Conservation (phyloP, 2,797 vertebrate genomes). For the Telmatherina bonti region DNA sequence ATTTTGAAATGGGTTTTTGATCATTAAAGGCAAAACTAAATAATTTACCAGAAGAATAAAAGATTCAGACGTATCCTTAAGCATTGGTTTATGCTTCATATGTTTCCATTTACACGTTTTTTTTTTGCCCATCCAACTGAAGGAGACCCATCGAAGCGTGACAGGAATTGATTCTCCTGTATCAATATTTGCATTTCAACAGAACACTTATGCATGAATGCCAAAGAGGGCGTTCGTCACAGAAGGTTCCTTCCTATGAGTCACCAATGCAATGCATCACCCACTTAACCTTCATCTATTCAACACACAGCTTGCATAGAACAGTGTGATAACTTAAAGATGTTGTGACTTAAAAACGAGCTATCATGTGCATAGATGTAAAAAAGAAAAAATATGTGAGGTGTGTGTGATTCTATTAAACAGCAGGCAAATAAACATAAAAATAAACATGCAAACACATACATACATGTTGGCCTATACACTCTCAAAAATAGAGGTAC, state of each 20-base stretch:
- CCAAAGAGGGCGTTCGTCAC: slow-evolving; percentile 57
- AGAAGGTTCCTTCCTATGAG: slow-evolving; percentile 58
- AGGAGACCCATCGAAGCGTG: slow-evolving; percentile 56
- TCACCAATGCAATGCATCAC: slow-evolving; percentile 66
- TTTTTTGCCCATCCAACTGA: slow-evolving; percentile 44
- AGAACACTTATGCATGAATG: slow-evolving; percentile 60
- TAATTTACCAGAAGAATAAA: slow-evolving; percentile 16
- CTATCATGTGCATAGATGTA: slow-evolving; percentile 1
- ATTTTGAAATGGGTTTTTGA: background rate
- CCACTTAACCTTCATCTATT: slow-evolving; percentile 54
- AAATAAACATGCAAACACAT: background rate
- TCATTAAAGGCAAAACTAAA: slow-evolving; percentile 1
- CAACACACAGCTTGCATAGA: slow-evolving; percentile 24
- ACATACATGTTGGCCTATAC: too few species aligned
- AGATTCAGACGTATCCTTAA: slow-evolving; percentile 15
- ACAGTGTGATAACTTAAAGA: slow-evolving; percentile 16
- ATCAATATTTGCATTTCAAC: slow-evolving; percentile 72
- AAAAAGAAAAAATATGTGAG: slow-evolving; percentile 9
- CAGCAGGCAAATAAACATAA: background rate
- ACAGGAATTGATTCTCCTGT: slow-evolving; percentile 62
- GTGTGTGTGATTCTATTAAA: background rate
- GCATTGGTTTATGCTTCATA: slow-evolving; percentile 20
- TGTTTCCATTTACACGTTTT: slow-evolving; percentile 27
- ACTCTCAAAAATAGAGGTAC: too few species aligned
- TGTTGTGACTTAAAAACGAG: slow-evolving; percentile 7